A percentile compares a stretch with the other conserved stretches of the same genome.
Conservation (phyloP, 2,888 invertebrate species). For the Caenorhabditis imperialis region DNA sequence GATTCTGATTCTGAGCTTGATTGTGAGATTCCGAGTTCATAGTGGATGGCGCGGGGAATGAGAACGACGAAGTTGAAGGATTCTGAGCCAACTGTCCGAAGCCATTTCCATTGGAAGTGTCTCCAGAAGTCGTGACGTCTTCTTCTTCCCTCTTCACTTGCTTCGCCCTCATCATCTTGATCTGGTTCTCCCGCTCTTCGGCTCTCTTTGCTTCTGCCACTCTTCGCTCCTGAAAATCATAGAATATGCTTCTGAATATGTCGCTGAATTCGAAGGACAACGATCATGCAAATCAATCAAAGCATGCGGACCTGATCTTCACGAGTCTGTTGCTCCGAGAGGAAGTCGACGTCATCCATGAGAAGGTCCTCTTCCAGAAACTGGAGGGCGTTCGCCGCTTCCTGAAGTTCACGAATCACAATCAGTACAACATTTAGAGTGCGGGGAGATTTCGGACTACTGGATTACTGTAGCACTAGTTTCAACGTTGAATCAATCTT, state of each 20-base stretch:
- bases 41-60: neutral
- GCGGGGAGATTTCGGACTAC: neutral
- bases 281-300: conserved; percentile 3
- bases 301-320: conserved; percentile 34
- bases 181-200: conserved; percentile 29
- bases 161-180: conserved; percentile 29
- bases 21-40: neutral
- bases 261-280: neutral
- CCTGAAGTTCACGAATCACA: conserved; percentile 30
- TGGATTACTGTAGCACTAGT: no score
- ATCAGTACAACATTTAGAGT: neutral
- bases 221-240: conserved; percentile 20
- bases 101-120: no score
- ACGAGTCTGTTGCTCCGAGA: conserved; percentile 25
- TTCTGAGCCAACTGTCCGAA: no score
- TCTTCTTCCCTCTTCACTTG: conserved; percentile 1
- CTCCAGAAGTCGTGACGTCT: neutral
- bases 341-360: conserved; percentile 47
- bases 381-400: conserved; percentile 32
- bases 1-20: neutral
- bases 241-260: neutral
- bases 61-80: neutral
- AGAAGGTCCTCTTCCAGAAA: conserved; percentile 45
- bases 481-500: no score
- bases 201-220: conserved; percentile 19